phyloP scores from a whole-genome alignment of 2,797 vertebrate species.

The Lagorchestes hirsutus region DNA sequence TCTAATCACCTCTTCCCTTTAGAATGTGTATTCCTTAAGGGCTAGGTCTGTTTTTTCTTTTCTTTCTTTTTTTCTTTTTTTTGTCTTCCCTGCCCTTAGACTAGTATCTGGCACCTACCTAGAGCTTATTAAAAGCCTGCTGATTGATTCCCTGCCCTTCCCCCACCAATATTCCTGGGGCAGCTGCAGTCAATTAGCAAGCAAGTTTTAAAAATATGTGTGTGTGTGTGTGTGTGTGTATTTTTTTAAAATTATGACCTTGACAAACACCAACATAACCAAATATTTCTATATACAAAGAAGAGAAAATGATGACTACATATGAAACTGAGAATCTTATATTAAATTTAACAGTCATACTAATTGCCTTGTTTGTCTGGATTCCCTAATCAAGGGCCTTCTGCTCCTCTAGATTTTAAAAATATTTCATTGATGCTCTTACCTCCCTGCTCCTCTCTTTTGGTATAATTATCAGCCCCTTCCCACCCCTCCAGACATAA shows the following conservation, averaged over 20 bases:
- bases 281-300: background rate
- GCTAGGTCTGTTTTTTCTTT: background rate
- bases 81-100: background rate
- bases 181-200: background rate
- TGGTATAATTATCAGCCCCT: background rate
- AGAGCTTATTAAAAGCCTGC: background rate
- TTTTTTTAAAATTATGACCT: background rate
- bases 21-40: background rate
- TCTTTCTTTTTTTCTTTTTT: background rate
- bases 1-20: background rate
- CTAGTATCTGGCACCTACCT: background rate
- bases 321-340: background rate
- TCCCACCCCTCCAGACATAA: background rate
- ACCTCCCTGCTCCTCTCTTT: background rate
- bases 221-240: too few relatives aligned
- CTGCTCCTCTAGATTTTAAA: background rate
- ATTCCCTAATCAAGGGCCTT: background rate
- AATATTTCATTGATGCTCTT: background rate
- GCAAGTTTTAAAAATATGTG: background rate
- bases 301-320: background rate
- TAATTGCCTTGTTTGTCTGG: background rate
- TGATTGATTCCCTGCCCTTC: background rate
- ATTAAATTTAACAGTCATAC: background rate
- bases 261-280: background rate
- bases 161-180: background rate